Conservation (phyloP, 2,888 invertebrate genomes). For the Epistrophe grossulariae region DNA sequence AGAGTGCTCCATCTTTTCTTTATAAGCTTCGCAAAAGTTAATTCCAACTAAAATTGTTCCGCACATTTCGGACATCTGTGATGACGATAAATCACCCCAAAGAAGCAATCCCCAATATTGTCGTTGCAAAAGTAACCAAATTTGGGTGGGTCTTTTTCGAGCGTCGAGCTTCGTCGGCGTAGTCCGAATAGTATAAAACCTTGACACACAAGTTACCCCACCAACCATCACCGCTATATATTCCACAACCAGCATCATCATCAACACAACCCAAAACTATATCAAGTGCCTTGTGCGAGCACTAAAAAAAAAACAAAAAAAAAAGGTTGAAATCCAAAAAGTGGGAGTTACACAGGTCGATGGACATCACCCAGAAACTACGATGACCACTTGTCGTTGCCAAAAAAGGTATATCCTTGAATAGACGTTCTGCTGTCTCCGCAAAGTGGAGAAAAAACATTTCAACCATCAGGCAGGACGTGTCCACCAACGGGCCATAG, state of each 20-base stretch:
- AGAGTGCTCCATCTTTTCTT: slow-evolving; percentile 34
- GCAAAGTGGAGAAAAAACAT: slow-evolving; percentile 74
- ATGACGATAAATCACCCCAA: slow-evolving; percentile 72
- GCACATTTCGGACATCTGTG: slow-evolving; percentile 75
- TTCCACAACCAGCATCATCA: slow-evolving; percentile 41
- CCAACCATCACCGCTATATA: slow-evolving; percentile 15
- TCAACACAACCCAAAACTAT: slow-evolving; percentile 54
- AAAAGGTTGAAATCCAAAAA: slow-evolving; percentile 60
- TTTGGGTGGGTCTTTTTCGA: slow-evolving; percentile 65
- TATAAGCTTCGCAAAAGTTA: slow-evolving; percentile 56
- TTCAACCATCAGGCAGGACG: slow-evolving; percentile 69
- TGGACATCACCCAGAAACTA: slow-evolving; percentile 72
- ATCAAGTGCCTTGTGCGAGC: slow-evolving; percentile 64
- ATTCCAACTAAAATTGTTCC: slow-evolving; percentile 56
- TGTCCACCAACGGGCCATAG: slow-evolving; percentile 50
- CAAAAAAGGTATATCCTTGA: slow-evolving; percentile 64
- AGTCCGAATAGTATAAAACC: slow-evolving; percentile 52
- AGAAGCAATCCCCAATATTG: slow-evolving; percentile 72
- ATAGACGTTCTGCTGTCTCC: slow-evolving; percentile 74
- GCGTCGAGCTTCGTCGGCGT: neutral
- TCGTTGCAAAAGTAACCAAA: slow-evolving; percentile 73
- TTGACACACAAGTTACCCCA: slow-evolving; percentile 55
- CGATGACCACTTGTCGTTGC: slow-evolving; percentile 67
- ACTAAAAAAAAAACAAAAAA: slow-evolving; percentile 54
- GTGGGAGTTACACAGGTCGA: slow-evolving; percentile 72